Conservation (phyloP, 2,888 invertebrate species). For the Parnassius orleans region DNA sequence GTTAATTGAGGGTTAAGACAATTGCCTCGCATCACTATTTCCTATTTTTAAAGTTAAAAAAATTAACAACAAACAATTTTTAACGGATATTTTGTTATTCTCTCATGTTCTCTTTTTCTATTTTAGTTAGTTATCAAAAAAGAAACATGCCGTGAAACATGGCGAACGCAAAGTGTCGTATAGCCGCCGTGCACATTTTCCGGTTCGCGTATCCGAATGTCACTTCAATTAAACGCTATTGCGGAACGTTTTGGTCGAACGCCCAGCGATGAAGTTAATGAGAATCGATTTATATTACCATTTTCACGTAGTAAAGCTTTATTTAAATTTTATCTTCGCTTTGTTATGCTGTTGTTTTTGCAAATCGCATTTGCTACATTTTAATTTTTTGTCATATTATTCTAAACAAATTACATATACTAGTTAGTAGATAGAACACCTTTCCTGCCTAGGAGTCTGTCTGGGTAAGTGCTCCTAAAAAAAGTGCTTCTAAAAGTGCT, state of each 20-base stretch:
- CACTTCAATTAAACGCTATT: conserved; percentile 16
- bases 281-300: neutral
- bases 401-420: no score
- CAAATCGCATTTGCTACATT: no score
- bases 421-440: no score
- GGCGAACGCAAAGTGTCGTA: neutral
- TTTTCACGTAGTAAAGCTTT: neutral
- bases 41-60: no score
- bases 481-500: no score
- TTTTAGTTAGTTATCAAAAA: neutral
- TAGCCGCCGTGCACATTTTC: conserved; percentile 2
- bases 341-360: neutral
- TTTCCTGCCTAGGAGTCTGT: no score
- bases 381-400: no score
- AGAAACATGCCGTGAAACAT: neutral
- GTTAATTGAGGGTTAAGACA: neutral
- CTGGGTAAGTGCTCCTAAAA: no score
- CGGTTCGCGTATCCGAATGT: conserved; percentile 1
- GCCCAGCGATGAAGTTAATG: conserved; percentile 9
- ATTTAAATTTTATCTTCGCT: neutral
- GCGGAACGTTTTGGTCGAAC: conserved; percentile 4
- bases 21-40: neutral
- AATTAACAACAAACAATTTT: no score
- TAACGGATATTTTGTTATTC: no score
- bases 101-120: no score